Percentiles rank a stretch among this genome's conserved stretches.
These are phyloP conservation scores for Pentamera pediparva DNA, from an alignment of 53 echinoderm and acorn worm species.

Conservation along the genomic window DNA sequence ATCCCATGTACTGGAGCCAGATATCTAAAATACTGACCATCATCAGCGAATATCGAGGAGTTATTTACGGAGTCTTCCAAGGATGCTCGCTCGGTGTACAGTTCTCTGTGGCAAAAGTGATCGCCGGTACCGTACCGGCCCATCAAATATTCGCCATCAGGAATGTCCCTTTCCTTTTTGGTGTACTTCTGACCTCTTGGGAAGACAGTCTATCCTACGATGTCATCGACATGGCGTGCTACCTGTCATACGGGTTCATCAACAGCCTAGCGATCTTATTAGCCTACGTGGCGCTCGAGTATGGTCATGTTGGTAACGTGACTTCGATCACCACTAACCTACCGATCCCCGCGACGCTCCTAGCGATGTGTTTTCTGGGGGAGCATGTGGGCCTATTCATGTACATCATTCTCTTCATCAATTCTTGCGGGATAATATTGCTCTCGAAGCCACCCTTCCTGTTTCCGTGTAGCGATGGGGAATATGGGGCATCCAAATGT, in stretches of 20 bases:
- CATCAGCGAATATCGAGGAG: no score
- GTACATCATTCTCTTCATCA: neutral
- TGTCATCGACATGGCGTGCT: neutral
- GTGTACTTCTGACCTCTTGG: no score
- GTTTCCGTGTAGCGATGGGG: neutral
- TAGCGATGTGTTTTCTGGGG: neutral
- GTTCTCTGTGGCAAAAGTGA: no score
- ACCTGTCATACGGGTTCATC: neutral
- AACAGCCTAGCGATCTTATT: neutral
- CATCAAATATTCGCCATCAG: no score
- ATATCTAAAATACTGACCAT: no score
- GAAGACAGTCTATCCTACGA: no score
- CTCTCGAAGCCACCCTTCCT: slow-evolving; percentile 8
- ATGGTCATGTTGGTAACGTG: slow-evolving; percentile 4
- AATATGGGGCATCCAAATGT: neutral
- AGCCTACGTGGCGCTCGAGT: neutral
- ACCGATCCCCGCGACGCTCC: neutral
- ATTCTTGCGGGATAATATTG: neutral
- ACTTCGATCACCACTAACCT: slow-evolving; percentile 3
- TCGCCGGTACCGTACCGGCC: no score
- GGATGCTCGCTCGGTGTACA: no score
- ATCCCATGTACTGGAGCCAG: no score
- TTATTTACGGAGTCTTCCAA: no score
- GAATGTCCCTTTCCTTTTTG: no score
- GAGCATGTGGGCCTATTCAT: neutral